phyloP scores from a whole-genome alignment of 2,797 vertebrate species.

The Gobionotothen gibberifrons region DNA sequence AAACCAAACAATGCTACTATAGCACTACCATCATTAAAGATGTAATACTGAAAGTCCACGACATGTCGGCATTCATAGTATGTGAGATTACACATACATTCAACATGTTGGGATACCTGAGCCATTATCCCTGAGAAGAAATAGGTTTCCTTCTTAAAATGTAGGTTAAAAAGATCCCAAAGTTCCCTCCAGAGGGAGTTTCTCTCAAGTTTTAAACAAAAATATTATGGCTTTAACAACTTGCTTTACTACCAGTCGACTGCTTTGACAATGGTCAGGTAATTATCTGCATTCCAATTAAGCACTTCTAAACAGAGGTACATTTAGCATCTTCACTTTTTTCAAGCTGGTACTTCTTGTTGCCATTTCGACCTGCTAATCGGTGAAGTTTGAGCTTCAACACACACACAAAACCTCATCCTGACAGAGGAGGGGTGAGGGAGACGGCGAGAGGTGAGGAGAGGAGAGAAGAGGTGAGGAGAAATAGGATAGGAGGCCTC shows the following conservation, averaged over 20 bases:
- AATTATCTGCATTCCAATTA: background rate
- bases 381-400: background rate
- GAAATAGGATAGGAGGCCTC: conserved; percentile 46
- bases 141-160: background rate
- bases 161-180: no score
- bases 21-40: background rate
- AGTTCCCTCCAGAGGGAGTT: no score
- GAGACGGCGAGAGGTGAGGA: background rate
- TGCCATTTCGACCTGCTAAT: background rate
- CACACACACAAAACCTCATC: background rate
- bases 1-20: background rate
- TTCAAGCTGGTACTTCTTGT: background rate
- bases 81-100: background rate
- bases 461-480: conserved; percentile 18
- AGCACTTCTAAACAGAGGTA: background rate
- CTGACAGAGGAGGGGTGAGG: background rate
- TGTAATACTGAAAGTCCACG: background rate
- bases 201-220: no score
- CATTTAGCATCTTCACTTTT: background rate
- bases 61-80: background rate
- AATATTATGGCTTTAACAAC: background rate
- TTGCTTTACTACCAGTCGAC: background rate
- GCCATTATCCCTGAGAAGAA: background rate
- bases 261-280: background rate
- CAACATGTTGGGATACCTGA: background rate